phyloP scores from a whole-genome alignment of 2,888 invertebrate species.

The Phorcus lineatus region DNA sequence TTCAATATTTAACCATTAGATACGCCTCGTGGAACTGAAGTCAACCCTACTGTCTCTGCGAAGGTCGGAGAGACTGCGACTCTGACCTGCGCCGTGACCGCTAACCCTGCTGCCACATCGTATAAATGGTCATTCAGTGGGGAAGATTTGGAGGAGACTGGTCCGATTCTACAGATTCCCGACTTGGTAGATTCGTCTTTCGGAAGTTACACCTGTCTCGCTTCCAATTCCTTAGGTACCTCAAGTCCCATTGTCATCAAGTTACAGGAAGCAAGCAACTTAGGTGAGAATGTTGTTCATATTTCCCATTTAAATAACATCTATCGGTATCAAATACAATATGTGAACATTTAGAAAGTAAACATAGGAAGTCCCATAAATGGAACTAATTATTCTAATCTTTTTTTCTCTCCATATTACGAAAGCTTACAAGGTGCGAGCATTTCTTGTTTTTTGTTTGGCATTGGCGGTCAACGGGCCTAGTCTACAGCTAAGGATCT shows the following conservation, averaged over 20 bases:
- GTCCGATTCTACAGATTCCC: not conserved
- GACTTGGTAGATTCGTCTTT: not conserved
- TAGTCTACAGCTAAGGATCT: no score
- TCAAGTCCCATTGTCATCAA: not conserved
- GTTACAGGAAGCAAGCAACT: not conserved
- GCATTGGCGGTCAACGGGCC: no score
- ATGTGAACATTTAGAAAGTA: no score
- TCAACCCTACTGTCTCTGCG: not conserved
- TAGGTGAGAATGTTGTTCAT: no score
- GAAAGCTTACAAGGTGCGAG: no score
- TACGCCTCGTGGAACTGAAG: not conserved
- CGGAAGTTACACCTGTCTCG: not conserved
- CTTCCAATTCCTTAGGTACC: not conserved
- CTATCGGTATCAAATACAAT: no score
- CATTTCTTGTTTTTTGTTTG: no score
- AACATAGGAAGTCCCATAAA: no score
- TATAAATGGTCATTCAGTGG: not conserved
- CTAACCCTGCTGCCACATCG: not conserved
- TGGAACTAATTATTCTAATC: no score
- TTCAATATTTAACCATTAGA: not conserved
- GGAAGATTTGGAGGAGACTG: not conserved
- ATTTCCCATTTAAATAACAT: no score
- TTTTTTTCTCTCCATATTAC: no score
- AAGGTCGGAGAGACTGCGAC: not conserved
- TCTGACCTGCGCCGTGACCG: not conserved